These are phyloP conservation scores for Melangyna quadrimaculata DNA, from an alignment of 2,888 invertebrate species.

Conservation along the genomic window DNA sequence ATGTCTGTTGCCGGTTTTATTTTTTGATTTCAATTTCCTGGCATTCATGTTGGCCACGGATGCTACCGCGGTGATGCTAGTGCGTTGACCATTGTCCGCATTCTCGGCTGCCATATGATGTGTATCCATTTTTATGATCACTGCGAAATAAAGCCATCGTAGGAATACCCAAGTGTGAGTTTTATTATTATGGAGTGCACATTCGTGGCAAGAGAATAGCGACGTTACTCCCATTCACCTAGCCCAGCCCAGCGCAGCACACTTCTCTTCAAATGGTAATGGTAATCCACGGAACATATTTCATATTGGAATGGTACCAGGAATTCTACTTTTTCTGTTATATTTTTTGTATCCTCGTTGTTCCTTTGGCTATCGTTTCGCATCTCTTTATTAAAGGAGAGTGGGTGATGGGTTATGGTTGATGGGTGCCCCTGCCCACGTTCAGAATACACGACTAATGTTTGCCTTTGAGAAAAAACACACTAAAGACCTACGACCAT, in stretches of 20 bases:
- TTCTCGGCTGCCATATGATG: conserved; percentile 35
- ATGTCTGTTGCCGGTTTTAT: not conserved
- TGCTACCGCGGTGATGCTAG: not conserved
- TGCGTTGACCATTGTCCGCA: conserved; percentile 53
- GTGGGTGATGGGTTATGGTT: not conserved
- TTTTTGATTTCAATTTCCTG: conserved; percentile 52
- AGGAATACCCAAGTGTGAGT: conserved; percentile 68
- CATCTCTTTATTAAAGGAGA: not conserved
- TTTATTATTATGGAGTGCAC: conserved; percentile 69
- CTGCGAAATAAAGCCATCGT: conserved; percentile 53
- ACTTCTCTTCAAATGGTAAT: conserved; percentile 50
- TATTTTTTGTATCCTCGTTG: not conserved
- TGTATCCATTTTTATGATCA: conserved; percentile 53
- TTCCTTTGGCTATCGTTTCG: conserved; percentile 45
- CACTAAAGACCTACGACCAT: conserved; percentile 33
- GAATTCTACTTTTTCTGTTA: conserved; percentile 4
- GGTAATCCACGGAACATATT: conserved; percentile 61
- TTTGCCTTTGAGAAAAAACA: conserved; percentile 50
- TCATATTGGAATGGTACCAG: conserved; percentile 62
- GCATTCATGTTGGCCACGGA: conserved; percentile 46
- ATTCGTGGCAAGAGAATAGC: conserved; percentile 27
- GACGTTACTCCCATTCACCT: not conserved
- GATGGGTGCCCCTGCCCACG: not conserved
- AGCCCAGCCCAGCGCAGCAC: not conserved
- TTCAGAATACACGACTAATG: not conserved